These are phyloP conservation scores for Acanthococcus lagerstroemiae DNA, from an alignment of 2,888 invertebrate species.

Conservation along the genomic window DNA sequence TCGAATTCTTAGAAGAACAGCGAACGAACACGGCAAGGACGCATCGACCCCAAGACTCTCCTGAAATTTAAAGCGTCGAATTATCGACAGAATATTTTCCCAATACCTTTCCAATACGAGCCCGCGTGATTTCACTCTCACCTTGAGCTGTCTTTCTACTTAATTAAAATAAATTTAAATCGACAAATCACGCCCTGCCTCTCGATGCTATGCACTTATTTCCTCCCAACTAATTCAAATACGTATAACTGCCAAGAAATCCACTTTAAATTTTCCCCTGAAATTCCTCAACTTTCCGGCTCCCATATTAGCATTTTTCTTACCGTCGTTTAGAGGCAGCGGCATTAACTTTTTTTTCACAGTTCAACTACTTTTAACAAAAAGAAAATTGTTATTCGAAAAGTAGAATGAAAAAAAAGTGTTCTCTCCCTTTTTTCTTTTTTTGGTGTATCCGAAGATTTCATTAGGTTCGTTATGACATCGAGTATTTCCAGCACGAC, in stretches of 20 bases:
- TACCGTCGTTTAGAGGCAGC: constrained; percentile 9
- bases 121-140: no score
- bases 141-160: no score
- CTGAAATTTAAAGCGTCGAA: no score
- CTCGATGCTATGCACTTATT: background rate
- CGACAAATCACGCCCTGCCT: background rate
- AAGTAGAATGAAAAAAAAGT: constrained; percentile 23
- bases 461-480: constrained; percentile 29
- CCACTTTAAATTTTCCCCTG: background rate
- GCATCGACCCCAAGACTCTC: no score
- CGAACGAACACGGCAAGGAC: no score
- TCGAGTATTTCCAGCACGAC: constrained; percentile 6
- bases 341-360: constrained; percentile 16
- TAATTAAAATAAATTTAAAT: background rate
- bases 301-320: constrained; percentile 23
- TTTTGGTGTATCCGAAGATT: constrained; percentile 20
- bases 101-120: no score
- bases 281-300: background rate
- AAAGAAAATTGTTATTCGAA: constrained; percentile 28
- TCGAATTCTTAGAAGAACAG: no score
- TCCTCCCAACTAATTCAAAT: background rate
- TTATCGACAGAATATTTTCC: no score
- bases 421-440: constrained; percentile 20
- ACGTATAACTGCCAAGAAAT: background rate
- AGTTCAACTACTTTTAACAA: constrained; percentile 16